Percentiles rank a stretch among this genome's conserved stretches.
phyloP scores from a whole-genome alignment of 2,888 invertebrate genomes.

The Automeris io region DNA sequence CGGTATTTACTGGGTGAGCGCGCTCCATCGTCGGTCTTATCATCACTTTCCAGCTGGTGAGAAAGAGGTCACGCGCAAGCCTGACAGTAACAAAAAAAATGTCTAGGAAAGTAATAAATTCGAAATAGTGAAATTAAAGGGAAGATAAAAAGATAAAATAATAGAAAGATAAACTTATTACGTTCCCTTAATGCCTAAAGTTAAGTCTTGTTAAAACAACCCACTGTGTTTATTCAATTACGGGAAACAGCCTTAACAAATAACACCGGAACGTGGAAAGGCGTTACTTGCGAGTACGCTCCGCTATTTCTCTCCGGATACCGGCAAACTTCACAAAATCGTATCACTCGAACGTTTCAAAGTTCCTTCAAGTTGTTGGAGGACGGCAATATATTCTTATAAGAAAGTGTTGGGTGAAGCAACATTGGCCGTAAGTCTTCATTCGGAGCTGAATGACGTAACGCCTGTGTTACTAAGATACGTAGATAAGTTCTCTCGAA shows the following conservation, averaged over 20 bases:
- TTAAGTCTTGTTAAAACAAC: slow-evolving; percentile 2
- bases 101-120: too few relatives aligned
- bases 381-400: slow-evolving; percentile 60
- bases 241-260: background rate
- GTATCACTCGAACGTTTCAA: slow-evolving; percentile 38
- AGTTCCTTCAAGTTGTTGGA: slow-evolving; percentile 30
- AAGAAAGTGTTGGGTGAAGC: slow-evolving; percentile 46
- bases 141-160: too few relatives aligned
- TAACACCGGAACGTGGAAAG: background rate
- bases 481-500: background rate
- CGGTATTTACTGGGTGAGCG: too few relatives aligned
- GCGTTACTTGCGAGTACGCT: background rate
- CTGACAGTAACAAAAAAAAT: too few relatives aligned
- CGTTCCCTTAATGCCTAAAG: background rate
- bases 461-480: slow-evolving; percentile 31
- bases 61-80: too few relatives aligned
- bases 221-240: background rate
- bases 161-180: too few relatives aligned
- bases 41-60: too few relatives aligned
- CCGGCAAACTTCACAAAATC: slow-evolving; percentile 28
- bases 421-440: slow-evolving; percentile 52
- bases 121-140: too few relatives aligned
- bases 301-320: slow-evolving; percentile 3
- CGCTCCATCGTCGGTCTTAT: too few relatives aligned
- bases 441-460: slow-evolving; percentile 42